These are phyloP conservation scores for Aspidiotus rigidus DNA, from an alignment of 2,888 invertebrate genomes.

Conservation along the genomic window DNA sequence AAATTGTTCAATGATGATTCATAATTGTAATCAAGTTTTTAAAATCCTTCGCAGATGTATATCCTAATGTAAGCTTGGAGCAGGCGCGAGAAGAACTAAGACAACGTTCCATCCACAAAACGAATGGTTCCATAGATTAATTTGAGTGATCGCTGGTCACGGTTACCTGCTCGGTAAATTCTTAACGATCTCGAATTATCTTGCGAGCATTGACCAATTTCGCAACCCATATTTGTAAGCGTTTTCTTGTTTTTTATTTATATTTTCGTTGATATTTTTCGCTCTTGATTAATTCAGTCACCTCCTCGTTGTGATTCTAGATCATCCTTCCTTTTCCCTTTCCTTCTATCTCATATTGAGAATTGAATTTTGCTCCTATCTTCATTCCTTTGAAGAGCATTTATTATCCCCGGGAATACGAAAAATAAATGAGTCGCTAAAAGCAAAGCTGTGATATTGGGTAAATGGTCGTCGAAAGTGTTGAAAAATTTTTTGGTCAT, in stretches of 20 bases:
- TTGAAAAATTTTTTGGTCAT: not conserved
- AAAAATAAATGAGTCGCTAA: not conserved
- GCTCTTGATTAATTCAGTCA: too few relatives aligned
- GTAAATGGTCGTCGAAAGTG: not conserved
- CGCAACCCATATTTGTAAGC: slow-evolving; percentile 3
- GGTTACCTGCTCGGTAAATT: too few relatives aligned
- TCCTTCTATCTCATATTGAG: too few relatives aligned
- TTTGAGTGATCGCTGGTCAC: not conserved
- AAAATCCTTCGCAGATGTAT: too few relatives aligned
- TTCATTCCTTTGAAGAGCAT: too few relatives aligned
- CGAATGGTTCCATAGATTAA: slow-evolving; percentile 11
- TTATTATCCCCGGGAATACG: too few relatives aligned
- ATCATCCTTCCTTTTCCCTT: too few relatives aligned
- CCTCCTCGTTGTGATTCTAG: too few relatives aligned
- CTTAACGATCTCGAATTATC: slow-evolving; percentile 4
- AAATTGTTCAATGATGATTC: too few relatives aligned
- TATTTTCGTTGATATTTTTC: slow-evolving; percentile 8
- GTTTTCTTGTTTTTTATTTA: slow-evolving; percentile 2
- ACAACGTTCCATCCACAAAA: not conserved
- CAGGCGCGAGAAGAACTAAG: slow-evolving; percentile 8
- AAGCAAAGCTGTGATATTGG: slow-evolving; percentile 21
- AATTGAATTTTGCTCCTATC: too few relatives aligned
- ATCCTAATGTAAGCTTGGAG: not conserved
- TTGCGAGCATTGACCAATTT: not conserved
- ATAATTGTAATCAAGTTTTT: too few relatives aligned